Evolutionary conservation across 2,113 vertebrate genomes (phyloP), one percentile per base, ranked within the genome.

Genomic region (Aldabrachelys gigantea): DNA sequence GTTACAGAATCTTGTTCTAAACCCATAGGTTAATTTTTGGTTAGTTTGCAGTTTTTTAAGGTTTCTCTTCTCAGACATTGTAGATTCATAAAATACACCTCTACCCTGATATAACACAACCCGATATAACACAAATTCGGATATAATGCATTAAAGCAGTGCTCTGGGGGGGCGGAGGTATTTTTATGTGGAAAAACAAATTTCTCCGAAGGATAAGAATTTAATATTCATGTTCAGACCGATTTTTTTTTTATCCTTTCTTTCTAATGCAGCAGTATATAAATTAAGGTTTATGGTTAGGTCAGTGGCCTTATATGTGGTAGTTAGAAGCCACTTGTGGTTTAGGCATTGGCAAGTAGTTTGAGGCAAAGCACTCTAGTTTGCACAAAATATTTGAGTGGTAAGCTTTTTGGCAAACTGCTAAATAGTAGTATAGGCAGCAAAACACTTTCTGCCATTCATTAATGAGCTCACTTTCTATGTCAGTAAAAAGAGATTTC

Each of bases 261-360:
- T 94, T 75, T 91, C 81, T 52, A 82, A 86, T 95, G 49, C 72
- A 86, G 82, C 85, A 87, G 87, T 95, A 87, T 89, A 86, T 96
- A 80, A 91, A 95, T 96, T 94, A 93, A 56, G 75, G 44, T 93
- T 94, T 97, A 90, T 94, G 89, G 91, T 94, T 80, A 0, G 13
- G 83, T 92, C 83, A 56, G 2, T 80, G 87, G 72, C 62, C 21
- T 90, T 94, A 6, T 5, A 49, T 93, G 72, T 8, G 4, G 24
- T 92, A 94, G 84, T 89, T 95, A 92, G 87, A 78, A 93, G 25
- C 87, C 91, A 86, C 44, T 80, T 95, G 93, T 89, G 91, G 93
- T 86, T 90, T 80, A 93, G 56, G 49, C 69, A 52, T 94, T 94
- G 85, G 79, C 59, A 93, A 78, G 69, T 80, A 80, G 31, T 89